Percentiles rank a stretch among this genome's conserved stretches.
These are phyloP conservation scores for Scomber colias DNA, from an alignment of 2,113 vertebrate species.

Conservation along the genomic window DNA sequence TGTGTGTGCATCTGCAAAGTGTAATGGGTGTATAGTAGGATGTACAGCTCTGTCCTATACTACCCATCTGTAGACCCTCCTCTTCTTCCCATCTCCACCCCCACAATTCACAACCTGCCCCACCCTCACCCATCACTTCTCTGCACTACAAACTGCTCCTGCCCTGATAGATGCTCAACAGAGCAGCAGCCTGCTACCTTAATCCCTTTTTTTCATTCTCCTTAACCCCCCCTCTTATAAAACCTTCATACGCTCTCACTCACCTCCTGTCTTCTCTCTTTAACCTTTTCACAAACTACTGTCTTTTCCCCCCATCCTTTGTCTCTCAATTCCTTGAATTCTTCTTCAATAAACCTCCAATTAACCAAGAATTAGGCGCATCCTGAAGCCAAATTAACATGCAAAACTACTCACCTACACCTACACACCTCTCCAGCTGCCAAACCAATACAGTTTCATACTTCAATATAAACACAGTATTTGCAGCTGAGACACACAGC, in stretches of 20 bases:
- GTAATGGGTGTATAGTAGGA: slow-evolving; percentile 1
- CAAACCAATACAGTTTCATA: not conserved
- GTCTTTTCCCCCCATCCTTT: not conserved
- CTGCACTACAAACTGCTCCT: slow-evolving; percentile 3
- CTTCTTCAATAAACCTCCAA: slow-evolving; percentile 1
- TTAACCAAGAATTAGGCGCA: slow-evolving; percentile 6
- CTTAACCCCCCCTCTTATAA: slow-evolving; percentile 26
- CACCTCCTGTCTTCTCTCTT: slow-evolving; percentile 21
- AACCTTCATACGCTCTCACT: slow-evolving; percentile 5
- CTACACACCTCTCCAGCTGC: not conserved
- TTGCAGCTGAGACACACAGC: too few species aligned
- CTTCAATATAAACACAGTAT: not conserved
- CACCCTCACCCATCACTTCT: not conserved
- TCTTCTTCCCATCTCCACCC: not conserved
- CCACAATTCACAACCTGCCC: slow-evolving; percentile 9
- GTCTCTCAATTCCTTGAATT: not conserved
- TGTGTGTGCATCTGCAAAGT: slow-evolving; percentile 18
- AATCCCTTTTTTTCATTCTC: slow-evolving; percentile 33
- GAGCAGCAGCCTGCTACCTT: slow-evolving; percentile 36
- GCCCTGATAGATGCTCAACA: slow-evolving; percentile 20
- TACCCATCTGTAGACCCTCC: not conserved
- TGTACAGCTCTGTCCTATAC: slow-evolving; percentile 5
- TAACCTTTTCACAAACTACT: slow-evolving; percentile 15
- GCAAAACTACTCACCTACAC: not conserved
- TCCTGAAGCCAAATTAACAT: not conserved